Evolutionary conservation across 1,140 invertebrate genomes (phyloP).

Genomic region (Theocolax elegans): DNA sequence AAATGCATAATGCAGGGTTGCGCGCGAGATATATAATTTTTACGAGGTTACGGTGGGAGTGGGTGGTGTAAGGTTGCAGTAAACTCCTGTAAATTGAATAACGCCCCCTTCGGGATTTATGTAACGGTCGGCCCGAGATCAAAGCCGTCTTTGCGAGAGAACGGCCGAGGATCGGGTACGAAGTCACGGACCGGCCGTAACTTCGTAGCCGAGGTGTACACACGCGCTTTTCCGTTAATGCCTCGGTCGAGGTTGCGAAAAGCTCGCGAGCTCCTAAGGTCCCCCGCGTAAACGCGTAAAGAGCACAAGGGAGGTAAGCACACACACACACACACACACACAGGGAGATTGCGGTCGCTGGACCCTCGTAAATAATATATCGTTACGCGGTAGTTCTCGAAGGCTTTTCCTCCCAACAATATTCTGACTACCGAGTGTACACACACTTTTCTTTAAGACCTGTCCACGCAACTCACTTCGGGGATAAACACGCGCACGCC

Average conservation of each 20-base stretch:
- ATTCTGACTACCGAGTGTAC: too few species aligned
- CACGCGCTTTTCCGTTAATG: neutral
- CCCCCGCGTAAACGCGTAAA: neutral
- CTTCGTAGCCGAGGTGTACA: neutral
- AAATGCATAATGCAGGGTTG: slow-evolving; percentile 39
- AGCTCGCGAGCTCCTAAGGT: neutral
- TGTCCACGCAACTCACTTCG: too few species aligned
- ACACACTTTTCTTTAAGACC: too few species aligned
- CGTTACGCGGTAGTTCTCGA: too few species aligned
- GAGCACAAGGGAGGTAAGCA: neutral
- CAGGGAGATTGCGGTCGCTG: slow-evolving; percentile 14
- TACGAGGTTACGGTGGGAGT: slow-evolving; percentile 6
- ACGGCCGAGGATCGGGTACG: neutral
- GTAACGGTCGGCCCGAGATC: neutral
- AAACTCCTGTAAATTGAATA: slow-evolving; percentile 40
- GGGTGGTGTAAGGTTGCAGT: neutral
- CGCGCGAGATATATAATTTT: slow-evolving; percentile 39
- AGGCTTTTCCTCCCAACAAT: too few species aligned
- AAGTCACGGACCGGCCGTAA: slow-evolving; percentile 36
- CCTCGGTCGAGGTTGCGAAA: neutral
- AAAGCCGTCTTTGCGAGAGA: neutral
- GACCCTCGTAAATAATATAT: slow-evolving; percentile 36
- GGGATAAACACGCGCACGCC: too few species aligned
- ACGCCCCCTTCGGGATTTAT: slow-evolving; percentile 28
- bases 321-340: neutral